Base-by-base conservation (phyloP, 1,140 invertebrate species). In the Matsumurasca onukii region DNA sequence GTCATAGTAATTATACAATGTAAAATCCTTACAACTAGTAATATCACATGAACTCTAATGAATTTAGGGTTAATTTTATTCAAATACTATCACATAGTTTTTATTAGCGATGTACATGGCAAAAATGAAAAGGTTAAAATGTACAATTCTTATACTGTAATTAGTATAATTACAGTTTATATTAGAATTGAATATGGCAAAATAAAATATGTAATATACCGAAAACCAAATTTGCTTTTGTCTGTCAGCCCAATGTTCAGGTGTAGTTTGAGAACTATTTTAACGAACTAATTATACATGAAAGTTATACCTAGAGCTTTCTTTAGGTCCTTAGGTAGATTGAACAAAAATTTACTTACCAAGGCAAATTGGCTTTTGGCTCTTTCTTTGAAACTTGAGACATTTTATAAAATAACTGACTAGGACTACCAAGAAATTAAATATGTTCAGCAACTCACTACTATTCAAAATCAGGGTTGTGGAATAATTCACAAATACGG, bases 291-390 rank as follows among this genome's bases (percentile, higher is more conserved):
- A 12, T 24, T 12, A 5, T 52, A 52, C 12, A 52, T 5, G 12
- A 52, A 52, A 52, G 22, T 5, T 52, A 13, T 52, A 52, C 3
- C 3, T 52, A n/a, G 69, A 68, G 27, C 15, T 22, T 65, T 52
- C 34, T 49, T 55, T 67, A 27, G 5, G 1, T 49, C 24, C 67
- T n/a, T 65, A 29, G 31, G 5, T 39, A 5, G 5, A 39, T 12
- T 59, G 17, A 70, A 1, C 59, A 20, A 22, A 13, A 30, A 49
- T 25, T 62, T 57, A 76, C 73, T 78, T 73, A 85, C 84, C 84
- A 86, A 74, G 84, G 84, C 64, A 86, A 78, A 78, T 85, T 86
- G 65, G 69, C 74, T n/a, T 72, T 63, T 79, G 75, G 39, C 72
- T 68, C 70, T 27, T 51, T 59, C 57, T 31, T 27, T 20, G 66